Conservation (phyloP, 2,888 invertebrate species). For the Metallyticus violacea region DNA sequence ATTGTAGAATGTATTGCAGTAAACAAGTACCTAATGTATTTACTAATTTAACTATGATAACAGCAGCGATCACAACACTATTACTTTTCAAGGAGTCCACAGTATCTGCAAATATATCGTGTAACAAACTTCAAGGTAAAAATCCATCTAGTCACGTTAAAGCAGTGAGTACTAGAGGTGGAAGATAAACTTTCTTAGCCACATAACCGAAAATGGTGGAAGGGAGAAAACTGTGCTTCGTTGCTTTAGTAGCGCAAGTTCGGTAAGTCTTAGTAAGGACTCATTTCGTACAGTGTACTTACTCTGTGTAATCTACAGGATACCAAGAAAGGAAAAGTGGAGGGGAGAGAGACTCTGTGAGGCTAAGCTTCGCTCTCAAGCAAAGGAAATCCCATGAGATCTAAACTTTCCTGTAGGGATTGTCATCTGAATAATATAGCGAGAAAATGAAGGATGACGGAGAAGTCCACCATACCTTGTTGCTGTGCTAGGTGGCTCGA, state of each 20-base stretch:
- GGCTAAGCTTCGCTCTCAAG: not conserved
- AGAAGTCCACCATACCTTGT: not conserved
- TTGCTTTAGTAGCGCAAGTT: not conserved
- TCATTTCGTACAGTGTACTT: not conserved
- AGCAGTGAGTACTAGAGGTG: not conserved
- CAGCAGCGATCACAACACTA: too few species aligned
- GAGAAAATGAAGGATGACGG: constrained; percentile 5
- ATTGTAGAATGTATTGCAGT: too few species aligned
- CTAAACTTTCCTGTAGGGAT: constrained; percentile 6
- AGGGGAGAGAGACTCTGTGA: not conserved
- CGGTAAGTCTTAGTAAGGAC: not conserved
- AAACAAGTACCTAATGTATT: too few species aligned
- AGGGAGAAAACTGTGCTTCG: not conserved
- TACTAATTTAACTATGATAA: too few species aligned
- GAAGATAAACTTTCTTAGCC: not conserved
- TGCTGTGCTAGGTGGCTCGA: not conserved
- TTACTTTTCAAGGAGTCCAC: too few species aligned
- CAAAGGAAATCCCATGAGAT: not conserved
- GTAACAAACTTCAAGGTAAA: too few species aligned
- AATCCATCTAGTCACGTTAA: not conserved
- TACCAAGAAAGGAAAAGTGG: not conserved
- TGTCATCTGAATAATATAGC: constrained; percentile 17
- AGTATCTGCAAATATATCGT: too few species aligned
- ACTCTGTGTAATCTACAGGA: not conserved
- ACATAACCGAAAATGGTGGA: not conserved